These are phyloP conservation scores for Apamea anceps DNA, from an alignment of 2,888 invertebrate species.

Conservation along the genomic window DNA sequence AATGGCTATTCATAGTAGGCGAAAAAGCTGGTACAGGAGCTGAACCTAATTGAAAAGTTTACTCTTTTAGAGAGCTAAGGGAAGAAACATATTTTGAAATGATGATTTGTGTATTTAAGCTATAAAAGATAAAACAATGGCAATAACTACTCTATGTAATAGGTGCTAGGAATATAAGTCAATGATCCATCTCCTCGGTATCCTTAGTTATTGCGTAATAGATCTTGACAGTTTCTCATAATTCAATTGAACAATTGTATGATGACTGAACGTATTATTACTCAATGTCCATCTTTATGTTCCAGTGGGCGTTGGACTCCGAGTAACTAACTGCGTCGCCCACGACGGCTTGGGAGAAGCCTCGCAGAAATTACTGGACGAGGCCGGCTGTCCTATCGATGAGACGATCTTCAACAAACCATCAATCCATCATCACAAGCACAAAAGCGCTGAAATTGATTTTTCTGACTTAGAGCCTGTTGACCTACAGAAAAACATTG, in stretches of 20 bases:
- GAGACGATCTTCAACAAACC: slow-evolving; percentile 91
- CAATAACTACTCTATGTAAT: neutral
- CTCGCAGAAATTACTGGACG: slow-evolving; percentile 93
- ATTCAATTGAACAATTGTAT: slow-evolving; percentile 32
- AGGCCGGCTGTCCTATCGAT: slow-evolving; percentile 94
- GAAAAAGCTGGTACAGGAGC: neutral
- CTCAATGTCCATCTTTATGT: slow-evolving; percentile 64
- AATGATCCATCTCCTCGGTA: slow-evolving; percentile 13
- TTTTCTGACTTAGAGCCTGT: slow-evolving; percentile 81
- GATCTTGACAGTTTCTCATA: slow-evolving; percentile 29
- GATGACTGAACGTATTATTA: slow-evolving; percentile 39
- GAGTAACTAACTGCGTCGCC: slow-evolving; percentile 94
- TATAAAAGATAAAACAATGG: neutral
- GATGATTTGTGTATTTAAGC: neutral
- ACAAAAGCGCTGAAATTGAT: slow-evolving; percentile 82
- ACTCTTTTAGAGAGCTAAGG: neutral
- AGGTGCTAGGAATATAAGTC: slow-evolving; percentile 18
- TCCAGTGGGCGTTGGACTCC: slow-evolving; percentile 93
- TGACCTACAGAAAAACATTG: slow-evolving; percentile 78
- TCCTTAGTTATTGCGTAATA: slow-evolving; percentile 18
- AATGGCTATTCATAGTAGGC: neutral
- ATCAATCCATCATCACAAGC: slow-evolving; percentile 83
- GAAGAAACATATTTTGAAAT: neutral
- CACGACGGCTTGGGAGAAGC: slow-evolving; percentile 94
- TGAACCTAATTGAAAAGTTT: neutral